phyloP scores from a whole-genome alignment of 2,113 vertebrate species.

The rabbit (Oryctolagus cuniculus) region DNA sequence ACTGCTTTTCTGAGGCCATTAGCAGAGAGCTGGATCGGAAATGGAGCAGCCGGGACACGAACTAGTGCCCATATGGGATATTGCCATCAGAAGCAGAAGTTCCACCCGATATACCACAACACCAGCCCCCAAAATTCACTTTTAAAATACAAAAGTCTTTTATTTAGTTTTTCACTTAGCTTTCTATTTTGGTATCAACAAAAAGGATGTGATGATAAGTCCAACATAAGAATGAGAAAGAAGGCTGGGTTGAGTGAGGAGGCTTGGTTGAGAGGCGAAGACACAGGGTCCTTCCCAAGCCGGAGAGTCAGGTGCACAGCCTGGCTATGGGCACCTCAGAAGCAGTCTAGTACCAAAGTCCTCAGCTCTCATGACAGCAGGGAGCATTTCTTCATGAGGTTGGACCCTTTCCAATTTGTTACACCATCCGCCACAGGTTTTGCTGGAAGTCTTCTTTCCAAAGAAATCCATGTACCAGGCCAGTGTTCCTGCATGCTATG shows the following conservation, averaged over 20 bases:
- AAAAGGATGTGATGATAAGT: neutral
- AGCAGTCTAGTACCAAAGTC: neutral
- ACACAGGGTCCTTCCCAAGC: too few relatives aligned
- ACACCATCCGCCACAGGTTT: constrained; percentile 24
- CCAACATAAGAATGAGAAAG: rapidly evolving
- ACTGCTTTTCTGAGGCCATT: too few relatives aligned
- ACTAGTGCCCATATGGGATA: too few relatives aligned
- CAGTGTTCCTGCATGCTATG: neutral
- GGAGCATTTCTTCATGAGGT: constrained; percentile 38
- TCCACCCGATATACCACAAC: too few relatives aligned
- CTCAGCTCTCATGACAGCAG: neutral
- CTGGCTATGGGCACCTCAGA: neutral
- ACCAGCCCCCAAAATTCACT: too few relatives aligned
- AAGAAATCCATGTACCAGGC: constrained; percentile 65
- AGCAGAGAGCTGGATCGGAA: too few relatives aligned
- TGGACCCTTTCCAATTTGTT: constrained; percentile 51
- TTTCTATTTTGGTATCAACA: neutral
- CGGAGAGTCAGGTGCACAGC: neutral
- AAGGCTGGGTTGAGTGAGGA: too few relatives aligned
- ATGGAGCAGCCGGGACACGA: too few relatives aligned
- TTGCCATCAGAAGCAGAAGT: too few relatives aligned
- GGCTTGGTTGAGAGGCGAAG: too few relatives aligned
- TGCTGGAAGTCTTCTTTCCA: constrained; percentile 75
- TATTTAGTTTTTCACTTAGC: neutral
- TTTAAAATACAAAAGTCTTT: neutral